Evolutionary conservation across 2,888 invertebrate genomes (phyloP).

Genomic region (Theristus sp.): DNA sequence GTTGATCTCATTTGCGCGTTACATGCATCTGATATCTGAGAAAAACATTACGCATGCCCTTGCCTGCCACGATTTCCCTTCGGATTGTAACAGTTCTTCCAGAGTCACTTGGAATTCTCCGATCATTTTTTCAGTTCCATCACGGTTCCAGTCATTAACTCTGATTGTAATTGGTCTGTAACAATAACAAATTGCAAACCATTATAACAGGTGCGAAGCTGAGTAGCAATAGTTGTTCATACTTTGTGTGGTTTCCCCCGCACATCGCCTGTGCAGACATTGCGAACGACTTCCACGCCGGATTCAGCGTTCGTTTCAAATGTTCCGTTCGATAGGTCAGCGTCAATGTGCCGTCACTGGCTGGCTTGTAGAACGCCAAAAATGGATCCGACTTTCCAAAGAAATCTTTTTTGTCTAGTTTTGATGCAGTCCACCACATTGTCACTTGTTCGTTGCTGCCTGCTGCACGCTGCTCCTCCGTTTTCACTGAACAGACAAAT

Average conservation of each 20-base stretch:
- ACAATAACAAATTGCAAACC: no score
- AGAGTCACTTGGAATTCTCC: conserved; percentile 5
- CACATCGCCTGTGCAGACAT: conserved; percentile 35
- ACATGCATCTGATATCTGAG: no score
- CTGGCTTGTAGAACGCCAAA: conserved; percentile 18
- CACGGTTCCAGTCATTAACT: conserved; percentile 8
- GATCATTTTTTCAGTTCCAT: conserved; percentile 8
- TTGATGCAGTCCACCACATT: not conserved
- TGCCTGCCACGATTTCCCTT: not conserved
- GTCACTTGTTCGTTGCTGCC: not conserved
- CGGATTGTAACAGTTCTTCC: not conserved
- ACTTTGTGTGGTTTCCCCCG: conserved; percentile 28
- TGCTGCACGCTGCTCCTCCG: not conserved
- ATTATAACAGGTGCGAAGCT: not conserved
- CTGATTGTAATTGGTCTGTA: conserved; percentile 5
- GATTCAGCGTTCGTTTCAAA: conserved; percentile 38
- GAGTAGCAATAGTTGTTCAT: not conserved
- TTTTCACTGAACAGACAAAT: not conserved
- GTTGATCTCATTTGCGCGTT: no score
- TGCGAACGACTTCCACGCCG: conserved; percentile 38
- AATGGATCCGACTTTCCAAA: conserved; percentile 24
- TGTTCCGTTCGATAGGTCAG: conserved; percentile 35
- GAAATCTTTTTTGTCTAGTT: conserved; percentile 19
- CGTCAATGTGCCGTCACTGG: conserved; percentile 15
- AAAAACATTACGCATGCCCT: not conserved